Conservation (phyloP, 2,113 vertebrate genomes). For the Lampris megalopsis region DNA sequence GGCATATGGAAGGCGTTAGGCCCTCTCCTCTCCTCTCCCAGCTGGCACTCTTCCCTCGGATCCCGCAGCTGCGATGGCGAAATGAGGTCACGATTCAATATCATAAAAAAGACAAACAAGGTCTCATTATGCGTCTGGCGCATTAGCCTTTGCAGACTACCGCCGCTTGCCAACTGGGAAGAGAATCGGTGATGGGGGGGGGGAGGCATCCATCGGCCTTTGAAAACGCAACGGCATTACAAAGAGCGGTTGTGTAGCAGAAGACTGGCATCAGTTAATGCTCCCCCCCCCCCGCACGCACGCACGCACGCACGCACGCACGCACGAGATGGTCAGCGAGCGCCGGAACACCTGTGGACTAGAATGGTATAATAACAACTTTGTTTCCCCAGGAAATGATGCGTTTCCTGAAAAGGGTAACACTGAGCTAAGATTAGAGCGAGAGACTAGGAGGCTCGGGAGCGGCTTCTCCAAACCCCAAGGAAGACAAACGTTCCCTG, state of each 20-base stretch:
- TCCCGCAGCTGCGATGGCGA: conserved; percentile 69
- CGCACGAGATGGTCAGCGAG: conserved; percentile 55
- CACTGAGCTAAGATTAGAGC: conserved; percentile 59
- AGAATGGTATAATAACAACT: conserved; percentile 71
- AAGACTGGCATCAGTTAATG: conserved; percentile 59
- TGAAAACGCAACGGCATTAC: conserved; percentile 59
- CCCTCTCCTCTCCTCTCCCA: conserved; percentile 54
- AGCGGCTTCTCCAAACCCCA: conserved; percentile 2
- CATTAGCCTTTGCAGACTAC: conserved; percentile 58
- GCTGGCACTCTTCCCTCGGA: conserved; percentile 44
- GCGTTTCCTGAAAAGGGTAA: conserved; percentile 64
- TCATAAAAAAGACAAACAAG: conserved; percentile 65
- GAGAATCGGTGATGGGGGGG: conserved; percentile 64
- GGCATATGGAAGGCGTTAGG: conserved; percentile 64
- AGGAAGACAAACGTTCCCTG: conserved; percentile 33
- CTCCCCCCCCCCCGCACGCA: conserved; percentile 31
- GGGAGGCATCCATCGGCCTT: conserved; percentile 65
- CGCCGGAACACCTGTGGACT: conserved; percentile 76
- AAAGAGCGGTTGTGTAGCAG: conserved; percentile 72
- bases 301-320: conserved; percentile 3
- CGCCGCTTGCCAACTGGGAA: conserved; percentile 70
- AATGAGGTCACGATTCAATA: conserved; percentile 67
- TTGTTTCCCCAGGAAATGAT: conserved; percentile 77
- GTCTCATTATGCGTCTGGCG: conserved; percentile 67
- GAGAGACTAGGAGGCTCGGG: conserved; percentile 16